These are phyloP conservation scores for Microchrysa polita DNA, from an alignment of 2,888 invertebrate species.

Conservation along the genomic window DNA sequence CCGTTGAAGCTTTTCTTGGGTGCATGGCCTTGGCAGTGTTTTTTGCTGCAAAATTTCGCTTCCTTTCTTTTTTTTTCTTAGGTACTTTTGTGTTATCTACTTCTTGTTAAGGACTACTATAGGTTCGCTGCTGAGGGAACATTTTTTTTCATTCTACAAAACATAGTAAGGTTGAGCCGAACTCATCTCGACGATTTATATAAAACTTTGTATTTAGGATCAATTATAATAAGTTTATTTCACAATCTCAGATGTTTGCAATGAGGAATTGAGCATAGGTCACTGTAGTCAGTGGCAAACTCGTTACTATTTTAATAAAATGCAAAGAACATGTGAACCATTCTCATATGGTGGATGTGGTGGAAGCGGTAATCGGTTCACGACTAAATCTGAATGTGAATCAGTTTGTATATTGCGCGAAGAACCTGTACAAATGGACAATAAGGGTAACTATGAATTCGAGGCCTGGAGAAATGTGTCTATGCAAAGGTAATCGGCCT, in stretches of 20 bases:
- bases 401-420: constrained; percentile 71
- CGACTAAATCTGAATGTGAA: constrained; percentile 77
- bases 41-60: too few species aligned
- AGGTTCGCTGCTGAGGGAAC: too few species aligned
- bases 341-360: constrained; percentile 85
- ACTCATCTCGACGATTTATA: neutral
- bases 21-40: too few species aligned
- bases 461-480: too few species aligned
- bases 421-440: constrained; percentile 63
- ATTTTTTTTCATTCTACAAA: too few species aligned
- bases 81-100: too few species aligned
- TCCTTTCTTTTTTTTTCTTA: too few species aligned
- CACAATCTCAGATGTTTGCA: constrained; percentile 74
- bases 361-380: constrained; percentile 87
- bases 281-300: constrained; percentile 73
- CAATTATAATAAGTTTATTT: too few species aligned
- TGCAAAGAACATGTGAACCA: constrained; percentile 70
- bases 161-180: too few species aligned
- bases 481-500: too few species aligned
- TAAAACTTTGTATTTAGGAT: neutral
- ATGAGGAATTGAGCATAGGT: constrained; percentile 73
- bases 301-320: constrained; percentile 74
- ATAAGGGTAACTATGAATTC: constrained; percentile 57
- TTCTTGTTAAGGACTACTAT: too few species aligned
- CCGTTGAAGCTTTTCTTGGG: too few species aligned